Base-by-base conservation (phyloP, 53 echinoderm and acorn worm species). In the Hippasteria phrygiana region DNA sequence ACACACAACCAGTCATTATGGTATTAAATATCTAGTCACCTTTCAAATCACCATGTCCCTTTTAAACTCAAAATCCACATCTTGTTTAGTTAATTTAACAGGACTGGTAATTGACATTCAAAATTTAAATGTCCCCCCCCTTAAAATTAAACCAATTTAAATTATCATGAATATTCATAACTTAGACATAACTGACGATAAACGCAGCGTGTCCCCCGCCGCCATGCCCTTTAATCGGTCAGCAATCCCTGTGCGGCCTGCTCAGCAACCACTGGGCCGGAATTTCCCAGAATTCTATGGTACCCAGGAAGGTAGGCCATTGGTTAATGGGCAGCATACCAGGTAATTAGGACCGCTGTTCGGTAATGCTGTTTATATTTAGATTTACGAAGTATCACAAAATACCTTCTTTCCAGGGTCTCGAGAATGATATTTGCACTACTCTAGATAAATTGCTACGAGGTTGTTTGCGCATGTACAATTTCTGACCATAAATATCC, bases 211-310 rank as follows among this genome's bases (percentile, higher is more conserved):
- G 27, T 74, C 11, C 47, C 42, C 46, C 17, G 12, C 12, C 33
- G 34, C 55, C 36, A 43, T 41, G 16, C 81, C 81, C 81, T 80
- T 80, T 81, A 81, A 81, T 18, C 81, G 0, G 24, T 1, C 43
- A 5, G 9, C 31, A 17, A 38, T 65, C 43, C 62, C 81, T 5
- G 65, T 64, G 81, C 29, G 29, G 65, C 81, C 63, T 63, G 17
- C 28, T 65, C 81, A 65, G 65, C 81, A 81, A 81, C 81, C 64
- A 81, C 81, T 81, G 81, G 81, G 81, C 43, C 17, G 81, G 81
- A 81, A 81, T 81, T 81, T 43, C 81, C 81, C 81, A 81, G 81
- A 81, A 81, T 81, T 63, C 81, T 28, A 62, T 42, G 65, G 62
- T 43, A 28, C 81, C 63, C 18, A 29, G 40, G 43, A 28, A 65